Base-by-base conservation (phyloP, 2,797 vertebrate species). In the Cichlasoma orientale region DNA sequence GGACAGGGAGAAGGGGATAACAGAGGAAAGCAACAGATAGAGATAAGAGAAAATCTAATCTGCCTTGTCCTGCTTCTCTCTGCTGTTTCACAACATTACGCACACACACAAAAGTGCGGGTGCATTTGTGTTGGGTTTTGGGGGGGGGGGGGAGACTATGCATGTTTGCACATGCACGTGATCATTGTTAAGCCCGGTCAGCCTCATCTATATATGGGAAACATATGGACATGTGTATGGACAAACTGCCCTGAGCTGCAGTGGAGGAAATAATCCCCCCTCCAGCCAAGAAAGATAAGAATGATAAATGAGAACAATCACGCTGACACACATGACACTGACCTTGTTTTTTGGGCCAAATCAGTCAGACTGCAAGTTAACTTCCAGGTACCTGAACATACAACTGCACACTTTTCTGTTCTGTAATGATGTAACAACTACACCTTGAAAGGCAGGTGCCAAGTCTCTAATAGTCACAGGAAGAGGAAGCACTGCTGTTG, bases 21-120 rank as follows among this genome's bases (percentile, higher is more conserved):
- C 31, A 33, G 56, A 41, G 78, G 66, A 79, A 79, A 85, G 57
- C 44, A 47, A 70, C 41, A 84, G 80, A 91, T 78, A 66, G 82
- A 92, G 88, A 93, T 93, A 90, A 93, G 91, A 82, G 55, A 91
- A 92, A 94, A 86, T 94, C 88, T 90, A 93, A 95, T 93, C 92
- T 93, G 84, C 70, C 83, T 85, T 81, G 86, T 86, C 86, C 82
- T 83, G 82, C 74, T 86, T 82, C 58, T 63, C 54, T 74, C 54
- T 50, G 80, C 85, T 72, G 41, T 77, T 63, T 56, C 33, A 52
- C 61, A 41, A 23, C 59, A 25, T 61, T 41, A 63, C 7, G 1
- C 21, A 41, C 58, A 78, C 58, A 78, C 74, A 80, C 71, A 90
- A 82, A 75, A 56, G 23, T 23, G 58, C 6, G 36, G 1, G 55